A percentile compares a stretch with the other conserved stretches of the same genome.
Evolutionary conservation across 2,888 invertebrate species (phyloP).

Genomic region (Leucania comma): DNA sequence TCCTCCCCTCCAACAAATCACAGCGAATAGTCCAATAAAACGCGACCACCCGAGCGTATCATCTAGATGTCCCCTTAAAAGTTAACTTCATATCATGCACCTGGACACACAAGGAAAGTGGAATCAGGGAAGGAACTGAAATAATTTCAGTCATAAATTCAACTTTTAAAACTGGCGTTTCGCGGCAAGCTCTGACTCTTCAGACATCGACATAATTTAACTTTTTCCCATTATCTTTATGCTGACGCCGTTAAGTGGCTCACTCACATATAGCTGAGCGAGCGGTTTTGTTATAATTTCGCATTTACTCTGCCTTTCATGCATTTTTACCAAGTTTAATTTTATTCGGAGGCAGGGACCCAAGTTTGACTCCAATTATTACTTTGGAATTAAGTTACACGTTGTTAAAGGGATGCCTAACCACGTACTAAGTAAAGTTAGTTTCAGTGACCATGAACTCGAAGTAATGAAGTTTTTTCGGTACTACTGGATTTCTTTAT

Average conservation of each 20-base stretch:
- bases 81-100: slow-evolving; percentile 86
- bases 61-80: slow-evolving; percentile 76
- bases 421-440: slow-evolving; percentile 42
- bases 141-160: slow-evolving; percentile 89
- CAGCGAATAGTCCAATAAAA: slow-evolving; percentile 81
- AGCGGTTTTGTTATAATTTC: slow-evolving; percentile 80
- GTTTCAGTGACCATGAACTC: slow-evolving; percentile 22
- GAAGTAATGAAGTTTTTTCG: slow-evolving; percentile 26
- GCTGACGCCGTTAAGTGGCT: slow-evolving; percentile 86
- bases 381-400: slow-evolving; percentile 61
- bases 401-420: slow-evolving; percentile 47
- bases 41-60: slow-evolving; percentile 72
- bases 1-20: slow-evolving; percentile 77
- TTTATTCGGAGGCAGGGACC: slow-evolving; percentile 54
- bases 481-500: slow-evolving; percentile 26
- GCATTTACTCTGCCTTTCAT: slow-evolving; percentile 64
- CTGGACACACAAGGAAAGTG: slow-evolving; percentile 83
- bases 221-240: slow-evolving; percentile 91
- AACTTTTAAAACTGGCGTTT: slow-evolving; percentile 86
- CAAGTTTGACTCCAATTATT: slow-evolving; percentile 65
- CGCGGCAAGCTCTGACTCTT: slow-evolving; percentile 71
- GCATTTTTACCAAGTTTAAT: slow-evolving; percentile 66
- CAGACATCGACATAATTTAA: slow-evolving; percentile 89
- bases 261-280: slow-evolving; percentile 82
- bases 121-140: slow-evolving; percentile 85